Evolutionary conservation across 2,888 invertebrate genomes (phyloP).

Genomic region (Trisateles emortualis): DNA sequence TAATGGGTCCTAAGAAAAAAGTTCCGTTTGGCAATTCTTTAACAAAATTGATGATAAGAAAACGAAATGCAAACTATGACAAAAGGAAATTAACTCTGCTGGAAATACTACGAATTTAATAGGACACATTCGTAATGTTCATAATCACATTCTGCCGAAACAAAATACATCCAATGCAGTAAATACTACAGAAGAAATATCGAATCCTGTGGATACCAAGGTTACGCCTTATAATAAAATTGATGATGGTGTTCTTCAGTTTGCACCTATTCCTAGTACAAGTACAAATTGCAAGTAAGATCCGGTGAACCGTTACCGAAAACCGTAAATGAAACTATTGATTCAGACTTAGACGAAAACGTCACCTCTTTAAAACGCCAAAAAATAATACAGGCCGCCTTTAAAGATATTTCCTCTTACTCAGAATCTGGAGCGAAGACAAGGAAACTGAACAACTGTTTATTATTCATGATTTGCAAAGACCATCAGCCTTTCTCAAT

Average conservation of each 20-base stretch:
- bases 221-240: too few species aligned
- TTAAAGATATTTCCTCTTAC: slow-evolving; percentile 42
- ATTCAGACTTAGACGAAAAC: slow-evolving; percentile 18
- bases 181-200: slow-evolving; percentile 9
- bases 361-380: slow-evolving; percentile 36
- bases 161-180: too few species aligned
- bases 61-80: slow-evolving; percentile 39
- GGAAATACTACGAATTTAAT: slow-evolving; percentile 42
- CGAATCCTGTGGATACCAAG: neutral
- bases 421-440: slow-evolving; percentile 33
- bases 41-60: slow-evolving; percentile 36
- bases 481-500: slow-evolving; percentile 49
- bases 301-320: too few species aligned
- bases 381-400: slow-evolving; percentile 40
- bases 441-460: slow-evolving; percentile 43
- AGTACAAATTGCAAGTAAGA: too few species aligned
- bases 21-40: too few species aligned
- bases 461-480: slow-evolving; percentile 50
- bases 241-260: too few species aligned
- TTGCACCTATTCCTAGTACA: too few species aligned
- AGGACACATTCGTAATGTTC: slow-evolving; percentile 40
- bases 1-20: too few species aligned
- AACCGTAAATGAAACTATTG: too few species aligned
- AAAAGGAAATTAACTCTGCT: slow-evolving; percentile 41
- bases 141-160: slow-evolving; percentile 30